Evolutionary conservation across 2,113 vertebrate species (phyloP).

Genomic region (Sylvilagus bachmani): DNA sequence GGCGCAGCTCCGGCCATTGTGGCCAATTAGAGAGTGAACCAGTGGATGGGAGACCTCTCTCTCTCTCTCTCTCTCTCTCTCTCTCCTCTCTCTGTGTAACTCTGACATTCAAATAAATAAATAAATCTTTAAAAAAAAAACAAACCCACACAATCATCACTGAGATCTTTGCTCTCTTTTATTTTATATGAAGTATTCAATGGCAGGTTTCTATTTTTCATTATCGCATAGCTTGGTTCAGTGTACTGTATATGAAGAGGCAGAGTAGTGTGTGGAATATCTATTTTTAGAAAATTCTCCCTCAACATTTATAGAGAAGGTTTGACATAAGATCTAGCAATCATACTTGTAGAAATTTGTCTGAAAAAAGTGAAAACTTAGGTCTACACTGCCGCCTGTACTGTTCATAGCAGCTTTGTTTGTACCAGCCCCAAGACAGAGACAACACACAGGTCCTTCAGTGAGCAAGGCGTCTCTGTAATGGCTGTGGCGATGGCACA

Average conservation of each 20-base stretch:
- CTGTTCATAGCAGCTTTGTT: not conserved
- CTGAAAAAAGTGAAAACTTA: not conserved
- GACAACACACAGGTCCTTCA: not conserved
- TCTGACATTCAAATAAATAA: too few species aligned
- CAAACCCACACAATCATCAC: not conserved
- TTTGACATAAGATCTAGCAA: not conserved
- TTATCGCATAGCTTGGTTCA: not conserved
- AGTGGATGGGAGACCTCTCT: too few species aligned
- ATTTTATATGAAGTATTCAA: not conserved
- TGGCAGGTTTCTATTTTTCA: not conserved
- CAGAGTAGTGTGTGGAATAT: not conserved
- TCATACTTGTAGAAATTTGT: not conserved
- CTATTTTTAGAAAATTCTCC: slow-evolving; percentile 5
- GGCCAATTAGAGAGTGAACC: too few species aligned
- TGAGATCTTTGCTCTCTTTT: not conserved
- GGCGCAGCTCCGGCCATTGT: too few species aligned
- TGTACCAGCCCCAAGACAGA: not conserved
- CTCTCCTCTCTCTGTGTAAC: too few species aligned
- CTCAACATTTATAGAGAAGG: not conserved
- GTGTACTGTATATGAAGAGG: not conserved
- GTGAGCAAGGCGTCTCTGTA: not conserved
- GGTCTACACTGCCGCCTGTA: not conserved
- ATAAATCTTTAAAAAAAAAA: too few species aligned
- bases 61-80: too few species aligned
- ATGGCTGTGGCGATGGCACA: not conserved